Percentiles rank a stretch among this genome's conserved stretches.
These are phyloP conservation scores for Prunella himalayana DNA, from an alignment of 2,113 vertebrate species.

Conservation along the genomic window DNA sequence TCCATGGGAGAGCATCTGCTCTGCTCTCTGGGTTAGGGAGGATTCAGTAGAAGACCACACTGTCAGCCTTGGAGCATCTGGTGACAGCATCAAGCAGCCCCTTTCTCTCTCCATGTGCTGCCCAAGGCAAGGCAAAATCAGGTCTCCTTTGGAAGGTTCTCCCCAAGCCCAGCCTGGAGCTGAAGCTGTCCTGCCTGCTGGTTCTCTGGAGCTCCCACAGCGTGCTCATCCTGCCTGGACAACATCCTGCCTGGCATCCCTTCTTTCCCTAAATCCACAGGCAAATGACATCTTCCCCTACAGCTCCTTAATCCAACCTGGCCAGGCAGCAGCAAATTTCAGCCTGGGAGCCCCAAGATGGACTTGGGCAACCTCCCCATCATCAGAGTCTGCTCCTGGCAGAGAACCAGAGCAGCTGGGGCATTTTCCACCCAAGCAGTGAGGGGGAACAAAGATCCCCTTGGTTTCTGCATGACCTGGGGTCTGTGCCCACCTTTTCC, in stretches of 20 bases:
- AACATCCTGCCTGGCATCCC: neutral
- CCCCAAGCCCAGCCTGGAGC: neutral
- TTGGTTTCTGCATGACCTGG: neutral
- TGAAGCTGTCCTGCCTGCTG: neutral
- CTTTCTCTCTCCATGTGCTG: rapidly evolving
- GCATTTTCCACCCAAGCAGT: neutral
- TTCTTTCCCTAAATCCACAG: neutral
- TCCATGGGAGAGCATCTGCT: neutral
- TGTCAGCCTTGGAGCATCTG: neutral
- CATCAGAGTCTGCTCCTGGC: neutral
- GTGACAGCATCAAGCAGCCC: neutral
- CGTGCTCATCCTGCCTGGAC: neutral
- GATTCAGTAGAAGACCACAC: neutral
- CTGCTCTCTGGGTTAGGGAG: neutral
- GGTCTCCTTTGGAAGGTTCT: neutral
- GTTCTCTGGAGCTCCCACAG: neutral
- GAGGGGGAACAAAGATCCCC: neutral
- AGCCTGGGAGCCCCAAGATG: neutral
- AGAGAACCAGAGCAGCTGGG: neutral
- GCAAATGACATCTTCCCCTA: neutral
- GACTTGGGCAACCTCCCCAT: neutral
- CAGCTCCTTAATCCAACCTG: neutral
- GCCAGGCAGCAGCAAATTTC: neutral
- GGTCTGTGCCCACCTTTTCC: neutral
- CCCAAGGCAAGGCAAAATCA: neutral